Conservation (phyloP, 1,140 invertebrate species). For the Theocolax elegans region DNA sequence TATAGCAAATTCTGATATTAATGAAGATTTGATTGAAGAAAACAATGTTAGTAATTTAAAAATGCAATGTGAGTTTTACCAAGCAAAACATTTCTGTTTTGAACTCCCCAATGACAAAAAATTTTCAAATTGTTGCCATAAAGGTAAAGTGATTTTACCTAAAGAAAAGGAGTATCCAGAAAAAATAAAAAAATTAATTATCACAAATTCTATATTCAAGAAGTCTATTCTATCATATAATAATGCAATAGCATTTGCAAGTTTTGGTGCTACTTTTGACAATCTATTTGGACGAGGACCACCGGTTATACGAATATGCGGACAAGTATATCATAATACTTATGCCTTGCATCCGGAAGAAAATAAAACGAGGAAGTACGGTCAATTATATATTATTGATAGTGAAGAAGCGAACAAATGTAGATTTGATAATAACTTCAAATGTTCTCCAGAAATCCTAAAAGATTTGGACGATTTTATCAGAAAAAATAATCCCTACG, state of each 20-base stretch:
- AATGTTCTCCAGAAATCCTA: background rate
- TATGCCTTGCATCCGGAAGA: background rate
- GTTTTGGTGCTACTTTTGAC: background rate
- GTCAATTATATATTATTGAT: background rate
- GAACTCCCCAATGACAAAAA: background rate
- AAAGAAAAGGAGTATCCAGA: background rate
- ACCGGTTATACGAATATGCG: too few relatives aligned
- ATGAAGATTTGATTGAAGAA: background rate
- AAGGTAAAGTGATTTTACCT: background rate
- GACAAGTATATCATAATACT: too few relatives aligned
- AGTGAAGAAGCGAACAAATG: background rate
- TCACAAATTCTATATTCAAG: background rate
- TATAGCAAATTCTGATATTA: background rate
- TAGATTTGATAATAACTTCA: background rate
- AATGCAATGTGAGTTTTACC: background rate
- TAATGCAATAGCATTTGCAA: background rate
- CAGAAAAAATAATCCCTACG: background rate
- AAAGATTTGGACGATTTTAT: background rate
- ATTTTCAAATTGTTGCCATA: too few relatives aligned
- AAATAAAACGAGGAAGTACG: constrained; percentile 8
- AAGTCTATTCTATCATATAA: background rate
- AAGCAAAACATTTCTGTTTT: background rate
- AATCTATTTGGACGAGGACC: too few relatives aligned
- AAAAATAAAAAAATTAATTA: background rate
- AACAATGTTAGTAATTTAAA: background rate